Base-by-base conservation (phyloP, 2,797 vertebrate species). In the Cheirogaleus major region DNA sequence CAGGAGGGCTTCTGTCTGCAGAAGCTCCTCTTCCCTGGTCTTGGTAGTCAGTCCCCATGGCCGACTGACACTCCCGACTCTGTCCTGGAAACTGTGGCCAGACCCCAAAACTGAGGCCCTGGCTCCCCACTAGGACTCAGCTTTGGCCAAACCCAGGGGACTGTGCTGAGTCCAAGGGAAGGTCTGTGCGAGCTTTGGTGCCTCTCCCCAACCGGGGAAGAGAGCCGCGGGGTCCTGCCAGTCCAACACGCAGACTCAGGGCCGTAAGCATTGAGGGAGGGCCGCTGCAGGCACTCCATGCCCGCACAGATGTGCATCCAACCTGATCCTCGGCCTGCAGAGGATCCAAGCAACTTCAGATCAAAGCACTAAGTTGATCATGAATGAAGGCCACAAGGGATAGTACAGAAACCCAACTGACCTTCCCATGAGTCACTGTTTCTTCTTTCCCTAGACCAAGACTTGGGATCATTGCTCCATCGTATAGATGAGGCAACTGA, bases 201-300 rank as follows among this genome's bases (percentile, higher is more conserved):
- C 9, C 23, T 61, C 86, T 70, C 52, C 50, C 55, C 50, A 35
- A 45, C 1, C 32, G 38, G 75, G 73, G 63, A 75, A 57, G 70
- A 22, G 38, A 75, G 59, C 22, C 55, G 1, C 13, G 0, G 18
- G 52, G 18, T 23, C 41, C 73, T 30, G 8, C n/a, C 41, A 22
- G 48, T 38, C 41, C n/a, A 35, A 9, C 25, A 7, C 2, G 14
- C 25, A 12, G 11, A 14, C 11, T 20, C 25, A 25, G 13, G 12
- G 23, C 87, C 5, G 22, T 43, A 13, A 48, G 50, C 12, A 7
- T 4, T 14, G 27, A 45, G 2, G 12, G 20, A 78, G 7, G 2
- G 13, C 22, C 27, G 5, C 2, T 27, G 63, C 5, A 12, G 0
- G 4, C 9, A 12, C 27, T 1, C n/a, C 50, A 27, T 22, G 41